Evolutionary conservation across 2,888 invertebrate genomes (phyloP).

Genomic region (Hemaris fuciformis): DNA sequence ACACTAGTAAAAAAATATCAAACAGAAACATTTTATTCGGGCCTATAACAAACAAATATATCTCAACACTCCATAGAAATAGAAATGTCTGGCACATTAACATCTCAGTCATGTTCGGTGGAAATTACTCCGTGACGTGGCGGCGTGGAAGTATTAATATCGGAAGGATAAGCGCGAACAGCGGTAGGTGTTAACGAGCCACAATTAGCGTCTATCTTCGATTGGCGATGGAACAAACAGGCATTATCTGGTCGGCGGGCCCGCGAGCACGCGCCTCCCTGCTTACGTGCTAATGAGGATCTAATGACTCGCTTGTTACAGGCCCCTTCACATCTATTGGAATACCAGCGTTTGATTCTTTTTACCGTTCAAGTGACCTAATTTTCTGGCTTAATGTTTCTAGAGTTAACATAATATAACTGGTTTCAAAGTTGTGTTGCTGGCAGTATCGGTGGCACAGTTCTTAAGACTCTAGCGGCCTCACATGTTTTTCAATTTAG

Average conservation of each 20-base stretch:
- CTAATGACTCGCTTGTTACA: not conserved
- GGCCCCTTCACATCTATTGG: not conserved
- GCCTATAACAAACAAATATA: not conserved
- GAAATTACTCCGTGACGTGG: conserved; percentile 11
- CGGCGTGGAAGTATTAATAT: conserved; percentile 24
- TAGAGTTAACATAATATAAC: too few species aligned
- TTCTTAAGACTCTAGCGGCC: too few species aligned
- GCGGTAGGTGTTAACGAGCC: not conserved
- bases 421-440: too few species aligned
- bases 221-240: not conserved
- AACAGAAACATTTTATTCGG: too few species aligned
- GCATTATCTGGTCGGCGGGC: not conserved
- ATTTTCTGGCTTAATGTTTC: too few species aligned
- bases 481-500: too few species aligned
- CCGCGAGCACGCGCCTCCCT: not conserved
- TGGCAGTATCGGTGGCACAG: too few species aligned
- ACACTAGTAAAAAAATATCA: too few species aligned
- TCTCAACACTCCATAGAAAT: not conserved
- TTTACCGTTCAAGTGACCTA: too few species aligned
- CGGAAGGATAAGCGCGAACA: conserved; percentile 12
- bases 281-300: not conserved
- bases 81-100: not conserved
- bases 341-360: not conserved
- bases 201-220: conserved; percentile 2
- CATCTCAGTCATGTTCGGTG: not conserved